Evolutionary conservation across 2,797 vertebrate species (phyloP).

Genomic region (Rhabdophis nuchalis): DNA sequence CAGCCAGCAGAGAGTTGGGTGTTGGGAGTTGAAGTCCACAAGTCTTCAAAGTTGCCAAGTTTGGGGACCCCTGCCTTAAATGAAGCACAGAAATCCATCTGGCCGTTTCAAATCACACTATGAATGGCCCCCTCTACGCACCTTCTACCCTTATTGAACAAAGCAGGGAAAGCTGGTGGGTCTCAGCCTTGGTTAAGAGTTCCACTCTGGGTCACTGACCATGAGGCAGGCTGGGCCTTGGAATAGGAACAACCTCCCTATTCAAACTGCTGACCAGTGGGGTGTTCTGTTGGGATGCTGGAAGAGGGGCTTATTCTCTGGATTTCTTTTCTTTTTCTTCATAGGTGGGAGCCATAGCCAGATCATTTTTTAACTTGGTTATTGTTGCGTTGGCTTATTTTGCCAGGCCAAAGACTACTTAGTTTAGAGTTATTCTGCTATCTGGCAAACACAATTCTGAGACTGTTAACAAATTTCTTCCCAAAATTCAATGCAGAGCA

Average conservation of each 20-base stretch:
- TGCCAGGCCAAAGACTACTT: not conserved
- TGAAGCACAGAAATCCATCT: not conserved
- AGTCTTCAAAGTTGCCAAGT: too few relatives aligned
- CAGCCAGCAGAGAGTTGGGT: too few relatives aligned
- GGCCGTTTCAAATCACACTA: not conserved
- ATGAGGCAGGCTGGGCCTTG: not conserved
- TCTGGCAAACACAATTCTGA: not conserved
- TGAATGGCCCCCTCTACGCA: not conserved
- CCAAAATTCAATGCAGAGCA: not conserved
- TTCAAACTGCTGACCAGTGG: not conserved
- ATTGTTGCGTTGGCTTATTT: not conserved
- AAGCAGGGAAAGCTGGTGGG: not conserved
- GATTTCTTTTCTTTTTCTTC: not conserved
- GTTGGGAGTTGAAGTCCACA: too few relatives aligned
- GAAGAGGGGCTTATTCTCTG: not conserved
- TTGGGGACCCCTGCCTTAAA: not conserved
- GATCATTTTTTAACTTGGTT: not conserved
- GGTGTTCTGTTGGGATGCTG: not conserved
- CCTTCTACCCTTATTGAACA: not conserved
- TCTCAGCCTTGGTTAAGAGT: not conserved
- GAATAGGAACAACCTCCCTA: not conserved
- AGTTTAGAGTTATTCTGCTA: not conserved
- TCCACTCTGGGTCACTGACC: not conserved
- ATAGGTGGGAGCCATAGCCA: accelerated
- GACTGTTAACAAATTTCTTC: not conserved